Conservation (phyloP, 2,888 invertebrate genomes). For the Spialia ferax region DNA sequence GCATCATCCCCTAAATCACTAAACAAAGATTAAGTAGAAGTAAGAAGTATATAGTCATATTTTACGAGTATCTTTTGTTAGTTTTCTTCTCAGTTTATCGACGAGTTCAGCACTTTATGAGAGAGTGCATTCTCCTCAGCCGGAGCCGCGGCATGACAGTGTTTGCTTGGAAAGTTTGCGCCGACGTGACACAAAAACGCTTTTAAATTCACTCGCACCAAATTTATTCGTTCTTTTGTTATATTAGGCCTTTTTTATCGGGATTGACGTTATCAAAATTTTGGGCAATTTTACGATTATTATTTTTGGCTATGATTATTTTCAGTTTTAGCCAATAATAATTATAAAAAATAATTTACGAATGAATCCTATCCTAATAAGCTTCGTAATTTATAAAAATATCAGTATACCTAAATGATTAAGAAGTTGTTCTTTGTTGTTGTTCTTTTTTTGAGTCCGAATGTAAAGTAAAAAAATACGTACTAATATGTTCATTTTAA, state of each 20-base stretch:
- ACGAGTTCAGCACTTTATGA: neutral
- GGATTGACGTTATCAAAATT: neutral
- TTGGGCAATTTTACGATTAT: neutral
- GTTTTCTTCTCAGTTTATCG: neutral
- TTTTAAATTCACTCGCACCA: neutral
- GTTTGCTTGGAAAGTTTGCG: neutral
- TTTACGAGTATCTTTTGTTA: neutral
- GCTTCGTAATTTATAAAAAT: too few species aligned
- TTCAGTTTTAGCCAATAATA: too few species aligned
- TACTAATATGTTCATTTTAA: neutral
- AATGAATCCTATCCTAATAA: too few species aligned
- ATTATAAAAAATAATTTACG: too few species aligned
- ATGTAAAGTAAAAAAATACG: too few species aligned
- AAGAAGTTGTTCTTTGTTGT: too few species aligned
- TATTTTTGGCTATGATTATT: too few species aligned
- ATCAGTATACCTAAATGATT: too few species aligned
- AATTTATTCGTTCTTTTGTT: neutral
- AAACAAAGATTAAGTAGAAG: too few species aligned
- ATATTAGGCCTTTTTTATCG: neutral
- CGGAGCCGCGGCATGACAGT: slow-evolving; percentile 6
- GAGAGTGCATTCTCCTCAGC: slow-evolving; percentile 1
- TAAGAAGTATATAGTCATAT: too few species aligned
- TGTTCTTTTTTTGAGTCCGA: too few species aligned
- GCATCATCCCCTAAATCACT: too few species aligned
- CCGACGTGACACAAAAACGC: neutral